Evolutionary conservation across 2,113 vertebrate species (phyloP).

Genomic region (Micronisus gabar): DNA sequence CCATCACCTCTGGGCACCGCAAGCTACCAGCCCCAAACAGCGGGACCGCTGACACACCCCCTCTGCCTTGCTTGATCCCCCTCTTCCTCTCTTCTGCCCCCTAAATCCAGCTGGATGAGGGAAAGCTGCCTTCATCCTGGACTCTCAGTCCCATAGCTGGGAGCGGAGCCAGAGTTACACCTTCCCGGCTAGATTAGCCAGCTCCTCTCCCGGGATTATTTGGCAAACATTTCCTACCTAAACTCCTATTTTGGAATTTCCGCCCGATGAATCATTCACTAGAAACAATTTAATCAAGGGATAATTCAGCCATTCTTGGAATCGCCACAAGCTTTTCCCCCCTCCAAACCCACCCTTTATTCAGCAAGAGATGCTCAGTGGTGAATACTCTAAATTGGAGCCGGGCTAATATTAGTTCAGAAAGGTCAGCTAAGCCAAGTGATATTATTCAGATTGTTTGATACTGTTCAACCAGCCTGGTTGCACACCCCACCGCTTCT

Average conservation of each 20-base stretch:
- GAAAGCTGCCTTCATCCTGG: neutral
- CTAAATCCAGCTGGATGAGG: neutral
- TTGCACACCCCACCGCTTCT: neutral
- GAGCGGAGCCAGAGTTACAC: accelerated
- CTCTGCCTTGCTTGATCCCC: no score
- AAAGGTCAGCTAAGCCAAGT: neutral
- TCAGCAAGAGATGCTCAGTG: neutral
- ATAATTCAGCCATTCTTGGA: constrained; percentile 36
- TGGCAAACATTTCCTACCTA: neutral
- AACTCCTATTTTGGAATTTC: neutral
- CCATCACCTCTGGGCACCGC: accelerated
- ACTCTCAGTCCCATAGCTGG: neutral
- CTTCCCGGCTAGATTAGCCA: neutral
- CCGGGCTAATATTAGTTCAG: constrained; percentile 2
- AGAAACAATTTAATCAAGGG: constrained; percentile 22
- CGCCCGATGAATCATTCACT: neutral
- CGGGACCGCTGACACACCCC: accelerated
- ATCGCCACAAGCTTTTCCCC: neutral
- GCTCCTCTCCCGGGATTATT: neutral
- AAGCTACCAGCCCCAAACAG: neutral
- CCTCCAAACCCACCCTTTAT: neutral
- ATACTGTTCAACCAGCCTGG: neutral
- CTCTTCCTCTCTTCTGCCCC: neutral
- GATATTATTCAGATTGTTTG: neutral
- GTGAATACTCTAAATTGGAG: constrained; percentile 47